Percentiles rank a stretch among this genome's conserved stretches.
Conservation (phyloP, 2,888 invertebrate genomes). For the Epinotia brunnichana region DNA sequence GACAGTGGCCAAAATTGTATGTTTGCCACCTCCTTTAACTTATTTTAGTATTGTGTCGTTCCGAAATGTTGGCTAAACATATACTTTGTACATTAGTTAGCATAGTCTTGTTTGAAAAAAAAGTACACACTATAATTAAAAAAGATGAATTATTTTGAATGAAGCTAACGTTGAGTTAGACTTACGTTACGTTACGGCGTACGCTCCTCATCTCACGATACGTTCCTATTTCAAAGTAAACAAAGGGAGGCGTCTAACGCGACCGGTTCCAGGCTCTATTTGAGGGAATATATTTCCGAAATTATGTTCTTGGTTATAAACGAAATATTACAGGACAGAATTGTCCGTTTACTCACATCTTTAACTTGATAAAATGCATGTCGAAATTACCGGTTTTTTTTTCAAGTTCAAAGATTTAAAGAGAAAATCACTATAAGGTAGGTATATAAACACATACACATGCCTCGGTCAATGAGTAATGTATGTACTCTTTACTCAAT, state of each 20-base stretch:
- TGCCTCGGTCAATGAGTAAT: too few relatives aligned
- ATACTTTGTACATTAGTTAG: too few relatives aligned
- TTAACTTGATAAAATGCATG: too few relatives aligned
- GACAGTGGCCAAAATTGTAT: not conserved
- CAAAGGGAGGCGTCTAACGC: slow-evolving; percentile 9
- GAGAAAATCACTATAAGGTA: too few relatives aligned
- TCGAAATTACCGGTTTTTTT: too few relatives aligned
- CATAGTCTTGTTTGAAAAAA: too few relatives aligned
- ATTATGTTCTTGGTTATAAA: not conserved
- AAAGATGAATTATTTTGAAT: not conserved
- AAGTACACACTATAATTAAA: not conserved
- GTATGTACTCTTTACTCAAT: too few relatives aligned
- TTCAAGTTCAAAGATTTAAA: too few relatives aligned
- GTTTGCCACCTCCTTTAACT: not conserved
- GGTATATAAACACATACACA: too few relatives aligned
- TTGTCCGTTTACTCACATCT: too few relatives aligned
- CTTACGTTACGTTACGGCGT: not conserved
- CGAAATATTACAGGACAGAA: not conserved
- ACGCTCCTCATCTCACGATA: not conserved
- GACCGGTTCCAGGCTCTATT: slow-evolving; percentile 24
- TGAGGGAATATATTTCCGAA: not conserved
- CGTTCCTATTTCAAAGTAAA: slow-evolving; percentile 32
- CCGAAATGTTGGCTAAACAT: not conserved
- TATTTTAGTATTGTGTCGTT: not conserved
- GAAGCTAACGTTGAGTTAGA: not conserved